Percentiles rank a stretch among this genome's conserved stretches.
These are phyloP conservation scores for Rhagonycha lutea DNA, from an alignment of 2,888 invertebrate species.

Conservation along the genomic window DNA sequence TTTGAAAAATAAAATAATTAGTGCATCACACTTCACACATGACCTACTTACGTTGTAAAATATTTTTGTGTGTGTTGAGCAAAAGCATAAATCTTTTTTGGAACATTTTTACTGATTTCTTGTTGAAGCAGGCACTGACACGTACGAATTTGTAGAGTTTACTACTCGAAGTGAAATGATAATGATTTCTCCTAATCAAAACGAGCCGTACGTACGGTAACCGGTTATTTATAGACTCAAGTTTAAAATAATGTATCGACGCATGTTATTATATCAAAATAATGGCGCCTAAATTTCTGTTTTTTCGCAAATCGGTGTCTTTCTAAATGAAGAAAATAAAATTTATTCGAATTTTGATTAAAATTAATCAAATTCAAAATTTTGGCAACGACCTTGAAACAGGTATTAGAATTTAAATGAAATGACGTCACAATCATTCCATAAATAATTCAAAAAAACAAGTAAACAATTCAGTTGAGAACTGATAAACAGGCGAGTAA, in stretches of 20 bases:
- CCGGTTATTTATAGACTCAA: not conserved
- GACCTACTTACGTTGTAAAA: slow-evolving; percentile 6
- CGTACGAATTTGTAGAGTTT: not conserved
- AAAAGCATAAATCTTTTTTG: slow-evolving; percentile 19
- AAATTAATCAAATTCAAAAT: not conserved
- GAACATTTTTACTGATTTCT: slow-evolving; percentile 12
- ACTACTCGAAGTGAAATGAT: not conserved
- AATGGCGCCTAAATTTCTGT: not conserved
- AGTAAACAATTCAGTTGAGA: not conserved
- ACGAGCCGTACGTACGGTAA: not conserved
- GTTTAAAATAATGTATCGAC: not conserved
- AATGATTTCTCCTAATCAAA: not conserved
- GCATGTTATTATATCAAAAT: not conserved
- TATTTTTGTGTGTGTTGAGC: slow-evolving; percentile 9
- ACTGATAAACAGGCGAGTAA: not conserved
- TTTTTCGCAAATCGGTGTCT: not conserved
- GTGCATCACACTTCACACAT: not conserved
- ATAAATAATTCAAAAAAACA: not conserved
- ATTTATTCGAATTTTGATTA: not conserved
- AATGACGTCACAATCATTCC: not conserved
- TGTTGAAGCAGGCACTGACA: not conserved
- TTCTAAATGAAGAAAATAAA: not conserved
- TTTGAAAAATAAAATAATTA: not conserved
- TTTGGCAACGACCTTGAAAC: not conserved
- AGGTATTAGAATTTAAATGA: not conserved